phyloP scores from a whole-genome alignment of 2,888 invertebrate genomes.

The Papilio elwesi region DNA sequence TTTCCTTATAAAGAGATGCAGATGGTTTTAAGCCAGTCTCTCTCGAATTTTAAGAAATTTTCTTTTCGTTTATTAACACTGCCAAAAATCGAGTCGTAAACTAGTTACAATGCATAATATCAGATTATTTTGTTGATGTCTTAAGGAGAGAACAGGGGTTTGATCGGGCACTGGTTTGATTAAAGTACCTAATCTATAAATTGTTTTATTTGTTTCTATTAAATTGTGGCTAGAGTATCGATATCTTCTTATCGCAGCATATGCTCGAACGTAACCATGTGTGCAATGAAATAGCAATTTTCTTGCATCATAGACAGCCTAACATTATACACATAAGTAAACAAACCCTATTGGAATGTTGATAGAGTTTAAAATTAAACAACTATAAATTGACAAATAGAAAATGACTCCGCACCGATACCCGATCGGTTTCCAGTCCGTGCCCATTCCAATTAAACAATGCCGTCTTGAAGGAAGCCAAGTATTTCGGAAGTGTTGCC shows the following conservation, averaged over 20 bases:
- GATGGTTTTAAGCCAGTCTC: no score
- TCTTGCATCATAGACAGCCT: constrained; percentile 41
- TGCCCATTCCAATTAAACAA: constrained; percentile 72
- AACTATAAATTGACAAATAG: constrained; percentile 24
- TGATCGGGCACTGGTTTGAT: no score
- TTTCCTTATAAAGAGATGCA: no score
- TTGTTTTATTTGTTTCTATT: constrained; percentile 40
- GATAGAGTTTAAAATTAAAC: constrained; percentile 42
- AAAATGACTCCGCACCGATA: constrained; percentile 41
- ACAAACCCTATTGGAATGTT: constrained; percentile 21
- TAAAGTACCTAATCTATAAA: constrained; percentile 5
- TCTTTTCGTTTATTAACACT: no score
- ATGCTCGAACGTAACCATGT: constrained; percentile 56
- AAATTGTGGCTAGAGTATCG: constrained; percentile 48
- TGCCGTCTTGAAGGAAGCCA: constrained; percentile 68
- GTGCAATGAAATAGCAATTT: constrained; percentile 64
- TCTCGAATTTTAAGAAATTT: no score
- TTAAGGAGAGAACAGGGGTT: neutral
- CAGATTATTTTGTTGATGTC: no score
- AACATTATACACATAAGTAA: constrained; percentile 5
- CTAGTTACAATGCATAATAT: no score
- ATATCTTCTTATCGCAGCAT: constrained; percentile 50
- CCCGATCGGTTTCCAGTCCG: constrained; percentile 59
- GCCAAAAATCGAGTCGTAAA: no score
- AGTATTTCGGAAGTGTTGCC: constrained; percentile 57